Conservation (phyloP, 2,888 invertebrate species). For the Lottia scabra region DNA sequence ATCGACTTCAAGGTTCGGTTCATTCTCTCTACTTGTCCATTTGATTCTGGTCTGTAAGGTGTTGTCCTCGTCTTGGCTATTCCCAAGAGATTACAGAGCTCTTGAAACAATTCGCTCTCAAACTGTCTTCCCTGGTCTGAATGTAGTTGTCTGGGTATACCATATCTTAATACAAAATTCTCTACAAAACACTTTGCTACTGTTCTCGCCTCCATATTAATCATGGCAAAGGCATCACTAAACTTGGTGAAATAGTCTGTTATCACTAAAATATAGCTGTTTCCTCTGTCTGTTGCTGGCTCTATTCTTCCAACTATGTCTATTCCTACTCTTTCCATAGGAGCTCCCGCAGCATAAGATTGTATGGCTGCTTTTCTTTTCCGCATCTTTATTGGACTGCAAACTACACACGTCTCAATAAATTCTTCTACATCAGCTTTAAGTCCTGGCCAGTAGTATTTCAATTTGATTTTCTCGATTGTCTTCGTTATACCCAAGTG, state of each 20-base stretch:
- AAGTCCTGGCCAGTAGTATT: slow-evolving; percentile 15
- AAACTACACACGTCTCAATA: slow-evolving; percentile 10
- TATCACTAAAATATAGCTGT: slow-evolving; percentile 29
- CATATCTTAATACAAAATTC: slow-evolving; percentile 23
- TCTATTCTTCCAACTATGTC: slow-evolving; percentile 25
- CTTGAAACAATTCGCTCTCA: too few relatives aligned
- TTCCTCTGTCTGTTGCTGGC: slow-evolving; percentile 25
- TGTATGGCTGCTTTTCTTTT: too few relatives aligned
- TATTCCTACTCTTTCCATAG: slow-evolving; percentile 28
- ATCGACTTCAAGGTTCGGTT: too few relatives aligned
- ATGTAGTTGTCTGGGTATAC: slow-evolving; percentile 25
- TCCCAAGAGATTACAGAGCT: too few relatives aligned
- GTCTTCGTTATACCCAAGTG: not conserved
- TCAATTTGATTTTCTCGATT: not conserved
- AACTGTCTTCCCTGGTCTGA: slow-evolving; percentile 30
- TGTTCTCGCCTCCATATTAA: slow-evolving; percentile 28
- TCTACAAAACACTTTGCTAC: slow-evolving; percentile 26
- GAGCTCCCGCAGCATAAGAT: slow-evolving; percentile 16
- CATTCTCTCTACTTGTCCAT: too few relatives aligned
- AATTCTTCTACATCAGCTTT: slow-evolving; percentile 5
- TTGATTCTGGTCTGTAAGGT: too few relatives aligned
- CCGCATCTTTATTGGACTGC: too few relatives aligned
- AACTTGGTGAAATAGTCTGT: slow-evolving; percentile 35
- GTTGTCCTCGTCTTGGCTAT: too few relatives aligned
- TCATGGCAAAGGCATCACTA: slow-evolving; percentile 16